phyloP scores from a whole-genome alignment of 2,113 vertebrate species.

The Equus quagga region DNA sequence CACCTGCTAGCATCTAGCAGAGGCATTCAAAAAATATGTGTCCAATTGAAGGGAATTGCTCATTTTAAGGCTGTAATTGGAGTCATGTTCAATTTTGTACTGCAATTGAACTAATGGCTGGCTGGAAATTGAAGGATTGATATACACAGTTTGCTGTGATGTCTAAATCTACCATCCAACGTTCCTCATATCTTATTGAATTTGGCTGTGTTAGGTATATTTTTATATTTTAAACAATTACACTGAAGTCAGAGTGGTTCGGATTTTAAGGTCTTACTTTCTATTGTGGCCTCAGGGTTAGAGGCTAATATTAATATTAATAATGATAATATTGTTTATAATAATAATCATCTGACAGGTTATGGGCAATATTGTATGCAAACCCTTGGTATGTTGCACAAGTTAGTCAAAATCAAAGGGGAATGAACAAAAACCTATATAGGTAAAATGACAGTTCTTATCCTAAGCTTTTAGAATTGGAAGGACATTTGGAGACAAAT shows the following conservation, averaged over 20 bases:
- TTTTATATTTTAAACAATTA: slow-evolving; percentile 46
- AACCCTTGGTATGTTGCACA: not conserved
- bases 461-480: slow-evolving; percentile 6
- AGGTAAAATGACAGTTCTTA: not conserved
- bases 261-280: slow-evolving; percentile 5
- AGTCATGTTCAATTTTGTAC: not conserved
- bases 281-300: not conserved
- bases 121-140: not conserved
- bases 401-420: slow-evolving; percentile 21
- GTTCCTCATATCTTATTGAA: not conserved
- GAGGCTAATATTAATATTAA: not conserved
- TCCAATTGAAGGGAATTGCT: not conserved
- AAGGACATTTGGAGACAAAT: not conserved
- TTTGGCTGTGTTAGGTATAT: not conserved
- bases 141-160: not conserved
- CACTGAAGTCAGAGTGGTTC: not conserved
- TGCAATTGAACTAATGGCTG: not conserved
- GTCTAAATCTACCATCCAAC: not conserved
- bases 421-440: not conserved
- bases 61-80: not conserved
- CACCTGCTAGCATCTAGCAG: not conserved
- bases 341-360: not conserved
- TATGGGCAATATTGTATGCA: not conserved
- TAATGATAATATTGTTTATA: not conserved
- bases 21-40: not conserved